phyloP scores from a whole-genome alignment of 2,113 vertebrate species.

The Hippoglossus stenolepis region DNA sequence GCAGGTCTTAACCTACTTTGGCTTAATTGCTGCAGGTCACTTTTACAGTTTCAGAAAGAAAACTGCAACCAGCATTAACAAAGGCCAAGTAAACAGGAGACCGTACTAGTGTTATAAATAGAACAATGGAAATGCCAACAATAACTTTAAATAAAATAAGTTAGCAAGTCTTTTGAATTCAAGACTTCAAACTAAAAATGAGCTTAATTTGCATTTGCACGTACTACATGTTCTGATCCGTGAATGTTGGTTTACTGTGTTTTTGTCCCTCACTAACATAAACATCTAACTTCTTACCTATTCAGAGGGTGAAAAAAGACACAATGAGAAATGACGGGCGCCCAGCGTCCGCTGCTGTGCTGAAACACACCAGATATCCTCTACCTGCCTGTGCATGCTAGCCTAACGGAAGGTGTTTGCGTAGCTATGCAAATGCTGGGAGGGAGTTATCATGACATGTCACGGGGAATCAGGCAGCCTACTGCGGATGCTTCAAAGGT shows the following conservation, averaged over 20 bases:
- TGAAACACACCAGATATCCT: constrained; percentile 17
- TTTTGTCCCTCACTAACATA: not conserved
- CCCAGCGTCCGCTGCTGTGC: constrained; percentile 13
- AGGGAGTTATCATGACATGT: constrained; percentile 61
- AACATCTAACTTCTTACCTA: not conserved
- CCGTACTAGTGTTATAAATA: too few relatives aligned
- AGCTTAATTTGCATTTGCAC: too few relatives aligned
- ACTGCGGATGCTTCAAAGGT: constrained; percentile 71
- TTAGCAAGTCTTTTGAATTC: too few relatives aligned
- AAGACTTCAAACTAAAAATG: too few relatives aligned
- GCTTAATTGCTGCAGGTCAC: too few relatives aligned
- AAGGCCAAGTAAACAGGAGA: too few relatives aligned
- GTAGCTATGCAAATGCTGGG: constrained; percentile 68
- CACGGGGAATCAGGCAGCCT: constrained; percentile 68
- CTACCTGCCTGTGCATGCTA: constrained; percentile 22
- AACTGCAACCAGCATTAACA: too few relatives aligned
- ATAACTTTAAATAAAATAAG: too few relatives aligned
- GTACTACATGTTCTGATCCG: too few relatives aligned
- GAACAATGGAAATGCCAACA: too few relatives aligned
- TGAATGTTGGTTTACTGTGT: not conserved
- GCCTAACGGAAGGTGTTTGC: constrained; percentile 59
- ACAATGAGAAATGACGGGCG: not conserved
- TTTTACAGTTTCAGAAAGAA: too few relatives aligned
- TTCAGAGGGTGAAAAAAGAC: constrained; percentile 6
- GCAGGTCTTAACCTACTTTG: too few relatives aligned